Evolutionary conservation across 2,888 invertebrate genomes (phyloP).

Genomic region (Petrolisthes manimaculis): DNA sequence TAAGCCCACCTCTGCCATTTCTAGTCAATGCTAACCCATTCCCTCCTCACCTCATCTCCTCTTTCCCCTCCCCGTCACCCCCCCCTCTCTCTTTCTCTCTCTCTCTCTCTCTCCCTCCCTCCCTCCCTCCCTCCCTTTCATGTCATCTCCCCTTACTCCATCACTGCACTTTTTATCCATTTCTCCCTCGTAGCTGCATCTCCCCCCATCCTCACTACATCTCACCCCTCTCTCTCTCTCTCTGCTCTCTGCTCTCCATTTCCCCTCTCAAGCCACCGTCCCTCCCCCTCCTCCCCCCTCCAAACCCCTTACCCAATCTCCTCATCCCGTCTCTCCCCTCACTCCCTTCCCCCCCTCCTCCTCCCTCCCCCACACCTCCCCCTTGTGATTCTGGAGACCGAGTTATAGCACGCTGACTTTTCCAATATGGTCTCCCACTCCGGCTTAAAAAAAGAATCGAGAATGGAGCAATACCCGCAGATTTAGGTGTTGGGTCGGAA

Average conservation of each 20-base stretch:
- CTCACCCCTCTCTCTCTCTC: background rate
- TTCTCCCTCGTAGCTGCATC: background rate
- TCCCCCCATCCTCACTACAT: conserved; percentile 3
- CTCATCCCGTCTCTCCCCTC: background rate
- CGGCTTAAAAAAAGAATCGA: conserved; percentile 18
- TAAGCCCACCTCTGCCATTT: background rate
- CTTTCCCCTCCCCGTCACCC: background rate
- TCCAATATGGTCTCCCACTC: conserved; percentile 12
- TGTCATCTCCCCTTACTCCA: background rate
- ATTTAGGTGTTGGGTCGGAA: conserved; percentile 7
- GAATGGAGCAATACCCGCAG: conserved; percentile 18
- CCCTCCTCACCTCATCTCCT: background rate
- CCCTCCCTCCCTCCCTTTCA: background rate
- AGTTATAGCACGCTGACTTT: conserved; percentile 15
- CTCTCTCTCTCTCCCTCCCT: conserved; percentile 11
- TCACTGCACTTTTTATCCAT: background rate
- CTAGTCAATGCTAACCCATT: background rate
- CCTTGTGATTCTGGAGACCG: conserved; percentile 2
- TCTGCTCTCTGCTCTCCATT: background rate
- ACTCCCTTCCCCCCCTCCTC: background rate
- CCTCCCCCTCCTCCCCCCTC: background rate
- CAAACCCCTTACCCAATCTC: background rate
- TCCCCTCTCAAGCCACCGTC: background rate
- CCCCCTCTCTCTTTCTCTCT: conserved; percentile 21
- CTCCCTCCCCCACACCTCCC: background rate